Percentiles rank a stretch among this genome's conserved stretches.
Evolutionary conservation across 2,797 vertebrate species (phyloP).

Genomic region (Pipistrellus pipistrellus): DNA sequence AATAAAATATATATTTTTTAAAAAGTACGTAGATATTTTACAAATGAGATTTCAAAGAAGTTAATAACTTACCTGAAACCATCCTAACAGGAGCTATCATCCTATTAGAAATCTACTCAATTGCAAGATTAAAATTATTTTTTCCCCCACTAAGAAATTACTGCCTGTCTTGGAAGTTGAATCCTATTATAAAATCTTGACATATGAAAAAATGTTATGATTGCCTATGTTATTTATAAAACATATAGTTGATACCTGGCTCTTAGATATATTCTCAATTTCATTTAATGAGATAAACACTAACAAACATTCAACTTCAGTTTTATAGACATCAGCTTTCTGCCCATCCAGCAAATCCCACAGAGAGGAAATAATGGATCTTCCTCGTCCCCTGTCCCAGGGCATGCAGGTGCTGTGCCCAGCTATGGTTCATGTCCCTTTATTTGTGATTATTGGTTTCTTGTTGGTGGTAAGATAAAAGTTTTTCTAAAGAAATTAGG

Average conservation of each 20-base stretch:
- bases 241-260: not conserved
- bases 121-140: not conserved
- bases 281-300: not conserved
- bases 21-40: not conserved
- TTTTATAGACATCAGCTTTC: not conserved
- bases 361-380: constrained; percentile 64
- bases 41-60: not conserved
- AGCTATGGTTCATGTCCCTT: not conserved
- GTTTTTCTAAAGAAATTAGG: constrained; percentile 60
- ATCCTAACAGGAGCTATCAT: not conserved
- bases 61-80: not conserved
- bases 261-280: not conserved
- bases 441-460: not conserved
- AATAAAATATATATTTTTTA: too few relatives aligned
- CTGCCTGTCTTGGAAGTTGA: not conserved
- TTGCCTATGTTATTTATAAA: not conserved
- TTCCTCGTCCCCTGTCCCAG: constrained; percentile 9
- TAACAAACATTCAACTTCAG: constrained; percentile 4
- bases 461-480: not conserved
- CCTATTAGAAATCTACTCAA: not conserved
- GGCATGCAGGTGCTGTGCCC: not conserved
- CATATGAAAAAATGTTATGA: not conserved
- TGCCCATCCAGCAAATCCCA: not conserved
- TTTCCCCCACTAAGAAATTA: not conserved
- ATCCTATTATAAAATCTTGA: not conserved